phyloP scores from a whole-genome alignment of 2,113 vertebrate genomes.

The Todiramphus saurophagus region DNA sequence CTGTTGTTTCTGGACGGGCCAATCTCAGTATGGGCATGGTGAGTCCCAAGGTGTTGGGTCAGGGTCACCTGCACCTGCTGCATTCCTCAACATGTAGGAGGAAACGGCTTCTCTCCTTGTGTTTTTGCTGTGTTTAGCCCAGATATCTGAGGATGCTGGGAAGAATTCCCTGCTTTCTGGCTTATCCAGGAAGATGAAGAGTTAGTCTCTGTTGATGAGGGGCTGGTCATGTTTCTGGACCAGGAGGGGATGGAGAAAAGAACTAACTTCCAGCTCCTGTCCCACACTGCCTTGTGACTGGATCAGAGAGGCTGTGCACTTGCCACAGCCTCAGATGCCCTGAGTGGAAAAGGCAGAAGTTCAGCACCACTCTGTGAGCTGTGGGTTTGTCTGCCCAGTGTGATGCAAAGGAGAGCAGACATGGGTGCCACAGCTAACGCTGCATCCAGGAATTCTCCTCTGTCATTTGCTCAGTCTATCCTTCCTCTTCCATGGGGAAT shows the following conservation, averaged over 20 bases:
- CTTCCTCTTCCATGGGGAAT: neutral
- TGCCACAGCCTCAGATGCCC: neutral
- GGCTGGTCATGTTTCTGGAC: neutral
- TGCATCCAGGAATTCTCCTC: neutral
- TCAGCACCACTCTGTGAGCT: neutral
- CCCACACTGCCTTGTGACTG: neutral
- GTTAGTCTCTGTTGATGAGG: neutral
- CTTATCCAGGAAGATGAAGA: neutral
- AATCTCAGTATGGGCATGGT: neutral
- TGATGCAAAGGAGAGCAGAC: neutral
- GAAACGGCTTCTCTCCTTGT: neutral
- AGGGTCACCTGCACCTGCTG: accelerated
- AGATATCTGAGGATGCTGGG: neutral
- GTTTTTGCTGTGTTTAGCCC: neutral
- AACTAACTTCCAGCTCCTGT: neutral
- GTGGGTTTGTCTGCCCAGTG: neutral
- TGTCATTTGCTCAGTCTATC: neutral
- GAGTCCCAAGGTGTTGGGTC: neutral
- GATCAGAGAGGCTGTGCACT: neutral
- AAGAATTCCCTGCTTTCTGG: neutral
- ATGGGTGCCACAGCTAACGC: neutral
- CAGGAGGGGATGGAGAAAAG: neutral
- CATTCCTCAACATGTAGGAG: accelerated
- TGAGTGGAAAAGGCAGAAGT: neutral
- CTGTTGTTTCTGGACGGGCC: neutral